phyloP scores from a whole-genome alignment of 2,888 invertebrate species.

The Dromius quadrimaculatus region DNA sequence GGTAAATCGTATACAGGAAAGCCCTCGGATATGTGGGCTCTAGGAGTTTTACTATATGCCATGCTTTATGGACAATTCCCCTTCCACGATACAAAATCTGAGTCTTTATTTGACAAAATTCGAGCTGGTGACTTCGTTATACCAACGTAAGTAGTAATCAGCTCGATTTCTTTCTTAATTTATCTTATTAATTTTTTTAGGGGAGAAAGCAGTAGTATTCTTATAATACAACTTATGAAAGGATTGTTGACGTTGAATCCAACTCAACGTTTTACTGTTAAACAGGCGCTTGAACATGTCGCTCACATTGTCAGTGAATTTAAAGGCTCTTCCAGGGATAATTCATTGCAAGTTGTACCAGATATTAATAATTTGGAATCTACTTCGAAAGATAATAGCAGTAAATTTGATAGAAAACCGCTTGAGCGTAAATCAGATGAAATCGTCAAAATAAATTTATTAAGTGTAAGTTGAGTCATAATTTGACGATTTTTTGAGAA shows the following conservation, averaged over 20 bases:
- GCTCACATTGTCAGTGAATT: constrained; percentile 47
- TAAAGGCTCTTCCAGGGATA: constrained; percentile 61
- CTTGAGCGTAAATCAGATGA: background rate
- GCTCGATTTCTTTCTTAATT: background rate
- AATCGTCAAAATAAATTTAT: constrained; percentile 13
- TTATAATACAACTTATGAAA: constrained; percentile 75
- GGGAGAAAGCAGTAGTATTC: constrained; percentile 73
- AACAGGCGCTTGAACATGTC: constrained; percentile 68
- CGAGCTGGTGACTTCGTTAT: constrained; percentile 80
- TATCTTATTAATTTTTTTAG: constrained; percentile 55
- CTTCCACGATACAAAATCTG: constrained; percentile 81
- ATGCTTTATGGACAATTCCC: constrained; percentile 87
- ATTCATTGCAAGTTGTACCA: constrained; percentile 67
- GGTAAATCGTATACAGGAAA: constrained; percentile 83
- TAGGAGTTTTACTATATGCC: constrained; percentile 83
- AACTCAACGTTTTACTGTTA: constrained; percentile 74
- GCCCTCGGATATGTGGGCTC: constrained; percentile 87
- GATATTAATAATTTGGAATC: constrained; percentile 67
- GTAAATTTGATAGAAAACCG: background rate
- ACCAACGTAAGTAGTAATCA: constrained; percentile 72
- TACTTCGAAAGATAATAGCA: background rate
- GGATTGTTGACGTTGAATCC: constrained; percentile 78
- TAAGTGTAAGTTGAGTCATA: constrained; percentile 5
- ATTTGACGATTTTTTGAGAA: background rate
- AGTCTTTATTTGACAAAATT: constrained; percentile 81